Conservation (phyloP, 2,888 invertebrate species). For the Cynaeus angustus region DNA sequence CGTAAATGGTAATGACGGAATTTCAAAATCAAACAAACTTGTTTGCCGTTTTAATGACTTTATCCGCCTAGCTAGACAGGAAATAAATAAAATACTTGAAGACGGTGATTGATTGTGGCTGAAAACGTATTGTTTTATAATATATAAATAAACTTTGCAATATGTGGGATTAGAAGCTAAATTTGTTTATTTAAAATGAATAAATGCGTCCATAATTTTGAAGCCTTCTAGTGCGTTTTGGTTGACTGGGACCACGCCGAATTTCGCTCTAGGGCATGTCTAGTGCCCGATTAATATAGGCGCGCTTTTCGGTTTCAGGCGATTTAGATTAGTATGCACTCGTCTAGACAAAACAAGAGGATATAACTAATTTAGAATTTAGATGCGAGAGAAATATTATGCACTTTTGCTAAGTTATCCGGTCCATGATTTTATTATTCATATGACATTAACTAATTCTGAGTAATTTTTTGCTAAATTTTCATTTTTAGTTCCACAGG, state of each 20-base stretch:
- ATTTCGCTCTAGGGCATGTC: constrained; percentile 13
- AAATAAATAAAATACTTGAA: constrained; percentile 38
- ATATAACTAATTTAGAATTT: constrained; percentile 2
- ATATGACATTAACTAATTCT: too few species aligned
- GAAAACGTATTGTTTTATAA: not conserved
- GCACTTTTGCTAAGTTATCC: not conserved
- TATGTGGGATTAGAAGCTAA: constrained; percentile 5
- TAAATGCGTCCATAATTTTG: constrained; percentile 2
- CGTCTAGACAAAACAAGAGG: constrained; percentile 32
- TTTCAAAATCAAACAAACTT: constrained; percentile 48
- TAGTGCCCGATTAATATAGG: constrained; percentile 29
- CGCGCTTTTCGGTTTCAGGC: constrained; percentile 28
- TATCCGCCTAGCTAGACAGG: constrained; percentile 36
- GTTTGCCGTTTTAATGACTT: constrained; percentile 44
- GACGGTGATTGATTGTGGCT: constrained; percentile 21
- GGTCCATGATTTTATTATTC: too few species aligned
- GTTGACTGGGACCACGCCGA: constrained; percentile 1
- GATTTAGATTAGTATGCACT: constrained; percentile 22
- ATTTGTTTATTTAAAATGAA: not conserved
- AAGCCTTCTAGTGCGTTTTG: constrained; percentile 8
- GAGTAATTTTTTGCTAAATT: too few species aligned
- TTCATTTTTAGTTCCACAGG: too few species aligned
- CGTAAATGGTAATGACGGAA: constrained; percentile 45
- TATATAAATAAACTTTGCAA: constrained; percentile 1
- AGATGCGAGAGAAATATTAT: not conserved